Evolutionary conservation across 2,113 vertebrate genomes (phyloP).

Genomic region (Ia io): DNA sequence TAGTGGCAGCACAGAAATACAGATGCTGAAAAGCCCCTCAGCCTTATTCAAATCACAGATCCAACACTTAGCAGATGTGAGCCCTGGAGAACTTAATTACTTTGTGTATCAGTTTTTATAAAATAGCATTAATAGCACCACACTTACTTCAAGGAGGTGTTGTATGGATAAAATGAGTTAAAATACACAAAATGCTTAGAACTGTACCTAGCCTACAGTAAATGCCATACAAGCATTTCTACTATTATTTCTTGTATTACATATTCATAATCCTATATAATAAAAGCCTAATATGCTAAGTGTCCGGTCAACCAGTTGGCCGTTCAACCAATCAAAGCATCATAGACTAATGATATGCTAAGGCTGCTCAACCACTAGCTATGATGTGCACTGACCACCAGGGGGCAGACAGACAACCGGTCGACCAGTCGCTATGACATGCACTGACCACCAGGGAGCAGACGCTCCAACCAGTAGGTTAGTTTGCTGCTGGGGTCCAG

Average conservation of each 20-base stretch:
- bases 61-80: not conserved
- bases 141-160: not conserved
- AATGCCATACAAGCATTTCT: not conserved
- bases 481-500: no score
- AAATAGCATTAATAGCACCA: not conserved
- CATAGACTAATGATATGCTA: no score
- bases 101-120: not conserved
- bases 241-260: not conserved
- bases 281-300: no score
- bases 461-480: no score
- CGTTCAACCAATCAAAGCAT: no score
- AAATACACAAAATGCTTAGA: not conserved
- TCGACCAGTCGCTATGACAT: no score
- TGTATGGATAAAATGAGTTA: not conserved
- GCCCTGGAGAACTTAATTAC: not conserved
- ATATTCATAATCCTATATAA: not conserved
- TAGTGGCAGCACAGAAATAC: not conserved
- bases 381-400: no score
- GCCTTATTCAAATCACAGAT: not conserved
- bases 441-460: no score
- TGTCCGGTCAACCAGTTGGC: no score
- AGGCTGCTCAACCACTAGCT: no score
- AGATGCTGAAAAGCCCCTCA: not conserved
- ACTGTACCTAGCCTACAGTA: not conserved
- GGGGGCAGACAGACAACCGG: no score